A percentile compares a stretch with the other conserved stretches of the same genome.
phyloP scores from a whole-genome alignment of 1,140 invertebrate genomes.

The Lysiphlebus fabarum region DNA sequence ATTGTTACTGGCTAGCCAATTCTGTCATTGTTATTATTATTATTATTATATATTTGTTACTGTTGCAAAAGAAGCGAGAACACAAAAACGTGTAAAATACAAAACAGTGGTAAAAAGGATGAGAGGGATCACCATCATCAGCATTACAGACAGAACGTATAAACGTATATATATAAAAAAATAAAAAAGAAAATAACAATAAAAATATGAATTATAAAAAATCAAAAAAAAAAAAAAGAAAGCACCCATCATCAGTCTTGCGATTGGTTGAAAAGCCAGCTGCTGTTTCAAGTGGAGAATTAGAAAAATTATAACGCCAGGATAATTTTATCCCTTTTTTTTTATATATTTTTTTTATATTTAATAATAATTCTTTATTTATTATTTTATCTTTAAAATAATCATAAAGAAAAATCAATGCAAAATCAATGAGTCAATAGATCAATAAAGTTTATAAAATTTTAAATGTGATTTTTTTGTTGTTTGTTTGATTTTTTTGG shows the following conservation, averaged over 20 bases:
- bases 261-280: slow-evolving; percentile 34
- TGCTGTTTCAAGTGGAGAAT: slow-evolving; percentile 33
- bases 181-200: slow-evolving; percentile 14
- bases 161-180: slow-evolving; percentile 20
- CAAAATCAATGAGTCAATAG: too few species aligned
- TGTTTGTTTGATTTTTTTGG: too few species aligned
- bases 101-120: slow-evolving; percentile 19
- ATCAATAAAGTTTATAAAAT: too few species aligned
- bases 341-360: slow-evolving; percentile 12
- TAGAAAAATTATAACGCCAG: slow-evolving; percentile 30
- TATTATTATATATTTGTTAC: slow-evolving; percentile 54
- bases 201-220: slow-evolving; percentile 1
- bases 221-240: not conserved
- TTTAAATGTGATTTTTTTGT: too few species aligned
- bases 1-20: slow-evolving; percentile 46
- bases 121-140: not conserved
- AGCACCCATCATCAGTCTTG: not conserved
- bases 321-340: slow-evolving; percentile 25
- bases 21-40: slow-evolving; percentile 43
- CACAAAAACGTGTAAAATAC: slow-evolving; percentile 12
- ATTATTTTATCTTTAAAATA: too few species aligned
- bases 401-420: not conserved
- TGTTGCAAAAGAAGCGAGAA: slow-evolving; percentile 33
- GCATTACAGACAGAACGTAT: slow-evolving; percentile 9
- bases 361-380: not conserved